phyloP scores from a whole-genome alignment of 2,797 vertebrate species.

The Thaleichthys pacificus region DNA sequence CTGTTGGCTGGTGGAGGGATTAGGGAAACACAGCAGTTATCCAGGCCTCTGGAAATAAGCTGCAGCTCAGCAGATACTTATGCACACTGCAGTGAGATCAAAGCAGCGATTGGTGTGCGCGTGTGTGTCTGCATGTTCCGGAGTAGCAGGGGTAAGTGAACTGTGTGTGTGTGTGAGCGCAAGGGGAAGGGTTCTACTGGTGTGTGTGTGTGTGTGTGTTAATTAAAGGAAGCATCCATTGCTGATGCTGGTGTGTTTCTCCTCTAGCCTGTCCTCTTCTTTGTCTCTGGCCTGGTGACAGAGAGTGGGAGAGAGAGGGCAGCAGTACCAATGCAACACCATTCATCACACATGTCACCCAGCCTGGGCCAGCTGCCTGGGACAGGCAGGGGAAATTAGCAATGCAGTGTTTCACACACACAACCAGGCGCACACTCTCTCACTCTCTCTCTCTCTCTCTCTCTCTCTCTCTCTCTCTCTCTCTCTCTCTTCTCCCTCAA shows the following conservation, averaged over 20 bases:
- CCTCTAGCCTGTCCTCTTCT: conserved; percentile 63
- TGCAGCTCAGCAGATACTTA: conserved; percentile 65
- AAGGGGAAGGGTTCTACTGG: conserved; percentile 23
- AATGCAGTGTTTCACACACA: conserved; percentile 72
- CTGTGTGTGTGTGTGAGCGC: conserved; percentile 8
- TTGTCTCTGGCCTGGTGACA: conserved; percentile 78
- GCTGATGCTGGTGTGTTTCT: conserved; percentile 70
- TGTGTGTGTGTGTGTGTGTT: conserved; percentile 60
- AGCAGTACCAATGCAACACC: conserved; percentile 82
- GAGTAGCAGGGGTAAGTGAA: background rate
- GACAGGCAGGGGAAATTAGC: conserved; percentile 83
- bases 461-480: conserved; percentile 14
- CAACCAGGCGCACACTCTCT: background rate
- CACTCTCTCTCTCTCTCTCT: conserved; percentile 13
- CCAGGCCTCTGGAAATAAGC: conserved; percentile 45
- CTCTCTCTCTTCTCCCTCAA: conserved; percentile 15
- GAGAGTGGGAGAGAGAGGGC: conserved; percentile 89
- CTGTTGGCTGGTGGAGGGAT: conserved; percentile 32
- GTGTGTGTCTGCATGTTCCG: conserved; percentile 5
- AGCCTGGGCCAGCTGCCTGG: conserved; percentile 89
- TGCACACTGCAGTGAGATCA: conserved; percentile 40
- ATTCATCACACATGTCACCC: conserved; percentile 97
- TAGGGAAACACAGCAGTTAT: conserved; percentile 2
- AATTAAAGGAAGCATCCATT: conserved; percentile 91
- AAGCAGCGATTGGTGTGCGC: conserved; percentile 37